phyloP scores from a whole-genome alignment of 2,797 vertebrate species.

The Sebastes kiyomatsui region DNA sequence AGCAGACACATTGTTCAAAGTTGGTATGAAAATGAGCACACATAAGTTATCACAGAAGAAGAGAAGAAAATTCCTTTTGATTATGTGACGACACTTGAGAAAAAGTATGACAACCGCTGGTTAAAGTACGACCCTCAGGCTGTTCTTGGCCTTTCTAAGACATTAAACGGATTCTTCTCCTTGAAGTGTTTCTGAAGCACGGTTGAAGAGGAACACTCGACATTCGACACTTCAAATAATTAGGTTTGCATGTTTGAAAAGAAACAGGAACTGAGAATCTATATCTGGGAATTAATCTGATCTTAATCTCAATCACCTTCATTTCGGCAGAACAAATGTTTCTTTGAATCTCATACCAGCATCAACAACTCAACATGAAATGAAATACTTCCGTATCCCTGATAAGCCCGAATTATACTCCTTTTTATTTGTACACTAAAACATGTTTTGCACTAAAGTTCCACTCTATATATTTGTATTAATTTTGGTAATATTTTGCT shows the following conservation, averaged over 20 bases:
- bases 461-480: background rate
- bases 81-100: background rate
- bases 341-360: background rate
- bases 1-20: background rate
- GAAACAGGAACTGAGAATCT: background rate
- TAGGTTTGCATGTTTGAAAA: background rate
- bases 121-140: background rate
- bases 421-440: background rate
- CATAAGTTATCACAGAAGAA: background rate
- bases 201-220: background rate
- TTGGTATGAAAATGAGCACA: background rate
- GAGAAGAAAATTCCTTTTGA: conserved; percentile 8
- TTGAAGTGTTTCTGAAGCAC: background rate
- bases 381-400: background rate
- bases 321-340: background rate
- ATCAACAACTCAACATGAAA: background rate
- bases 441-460: background rate
- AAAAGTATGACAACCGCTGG: background rate
- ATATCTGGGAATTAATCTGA: background rate
- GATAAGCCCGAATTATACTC: background rate
- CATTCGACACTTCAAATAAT: background rate
- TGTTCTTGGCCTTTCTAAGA: background rate
- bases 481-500: background rate
- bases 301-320: background rate
- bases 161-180: background rate